These are phyloP conservation scores for Eupithecia pulchellata DNA, from an alignment of 2,888 invertebrate species.

Conservation along the genomic window DNA sequence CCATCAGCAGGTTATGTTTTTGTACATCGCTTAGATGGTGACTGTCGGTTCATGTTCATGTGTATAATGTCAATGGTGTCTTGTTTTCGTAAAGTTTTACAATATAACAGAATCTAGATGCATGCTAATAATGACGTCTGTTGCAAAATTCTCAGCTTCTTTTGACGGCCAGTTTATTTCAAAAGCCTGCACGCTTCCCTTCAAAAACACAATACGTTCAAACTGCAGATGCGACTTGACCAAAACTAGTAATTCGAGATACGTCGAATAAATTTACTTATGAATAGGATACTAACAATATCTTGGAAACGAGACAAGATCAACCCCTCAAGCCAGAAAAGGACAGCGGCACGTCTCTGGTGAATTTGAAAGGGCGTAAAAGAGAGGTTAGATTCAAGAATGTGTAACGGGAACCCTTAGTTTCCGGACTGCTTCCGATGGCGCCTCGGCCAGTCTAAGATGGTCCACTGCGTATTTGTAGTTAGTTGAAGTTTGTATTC, in stretches of 20 bases:
- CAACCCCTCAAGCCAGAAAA: conserved; percentile 63
- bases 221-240: conserved; percentile 30
- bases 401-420: conserved; percentile 70
- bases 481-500: conserved; percentile 41
- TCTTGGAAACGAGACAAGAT: conserved; percentile 59
- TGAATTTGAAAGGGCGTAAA: conserved; percentile 42
- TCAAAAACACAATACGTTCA: conserved; percentile 6
- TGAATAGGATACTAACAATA: conserved; percentile 56
- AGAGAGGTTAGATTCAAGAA: conserved; percentile 54
- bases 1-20: background rate
- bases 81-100: background rate
- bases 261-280: conserved; percentile 59
- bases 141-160: background rate
- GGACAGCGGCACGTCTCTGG: conserved; percentile 44
- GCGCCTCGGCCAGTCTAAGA: conserved; percentile 56
- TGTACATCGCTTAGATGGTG: background rate
- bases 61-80: background rate
- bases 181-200: conserved; percentile 16
- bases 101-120: background rate
- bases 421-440: conserved; percentile 74
- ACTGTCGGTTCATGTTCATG: background rate
- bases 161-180: conserved; percentile 14
- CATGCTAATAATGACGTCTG: background rate
- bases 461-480: conserved; percentile 59
- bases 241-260: conserved; percentile 31